Percentiles rank a stretch among this genome's conserved stretches.
Evolutionary conservation across 2,113 vertebrate species (phyloP).

Genomic region (Clarias macrocephalus): DNA sequence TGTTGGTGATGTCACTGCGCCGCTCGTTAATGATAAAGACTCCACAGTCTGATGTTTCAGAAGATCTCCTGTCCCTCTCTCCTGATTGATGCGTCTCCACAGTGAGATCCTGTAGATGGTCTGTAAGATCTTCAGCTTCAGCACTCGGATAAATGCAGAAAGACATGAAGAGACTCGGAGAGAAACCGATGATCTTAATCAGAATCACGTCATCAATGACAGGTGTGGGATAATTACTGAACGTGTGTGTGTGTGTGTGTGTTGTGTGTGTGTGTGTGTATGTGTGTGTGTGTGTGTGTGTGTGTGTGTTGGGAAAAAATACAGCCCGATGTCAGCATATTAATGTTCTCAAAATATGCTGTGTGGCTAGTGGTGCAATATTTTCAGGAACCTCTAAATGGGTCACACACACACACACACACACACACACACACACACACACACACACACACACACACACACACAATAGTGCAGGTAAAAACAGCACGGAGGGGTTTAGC

Average conservation of each 20-base stretch:
- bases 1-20: neutral
- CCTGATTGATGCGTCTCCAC: neutral
- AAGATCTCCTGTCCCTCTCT: neutral
- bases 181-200: neutral
- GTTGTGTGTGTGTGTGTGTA: no score
- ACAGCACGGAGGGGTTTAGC: neutral
- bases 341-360: constrained; percentile 9
- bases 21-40: neutral
- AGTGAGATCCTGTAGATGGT: neutral
- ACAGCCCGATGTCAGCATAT: neutral
- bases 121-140: neutral
- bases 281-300: no score
- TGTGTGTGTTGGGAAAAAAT: neutral
- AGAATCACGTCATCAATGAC: neutral
- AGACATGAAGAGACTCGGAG: neutral
- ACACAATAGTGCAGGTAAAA: neutral
- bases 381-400: neutral
- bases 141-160: neutral
- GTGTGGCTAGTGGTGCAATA: neutral
- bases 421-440: neutral
- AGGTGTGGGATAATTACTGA: neutral
- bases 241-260: neutral
- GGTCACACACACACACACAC: neutral
- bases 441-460: neutral
- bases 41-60: neutral